Base-by-base conservation (phyloP, 2,888 invertebrate genomes). In the Piscicola geometra region DNA sequence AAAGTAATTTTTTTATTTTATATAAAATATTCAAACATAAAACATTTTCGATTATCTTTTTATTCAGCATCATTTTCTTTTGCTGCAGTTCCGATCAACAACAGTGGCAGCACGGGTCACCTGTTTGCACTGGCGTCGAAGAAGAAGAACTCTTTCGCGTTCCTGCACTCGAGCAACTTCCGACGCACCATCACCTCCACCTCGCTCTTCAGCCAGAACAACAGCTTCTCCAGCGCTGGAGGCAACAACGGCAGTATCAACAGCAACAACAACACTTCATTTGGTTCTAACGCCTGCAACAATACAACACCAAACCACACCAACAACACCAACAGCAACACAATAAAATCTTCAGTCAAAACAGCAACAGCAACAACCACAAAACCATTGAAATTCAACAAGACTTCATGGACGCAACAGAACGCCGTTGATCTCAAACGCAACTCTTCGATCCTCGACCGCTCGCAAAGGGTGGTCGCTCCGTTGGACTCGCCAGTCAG, bases 81-180 rank as follows among this genome's bases (percentile, higher is more conserved):
- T n/a, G n/a, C n/a, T n/a, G n/a, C 60, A 71, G 71, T 33, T 30
- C 35, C 64, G 60, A 73, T 73, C 28, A 73, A 73, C 60, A 73
- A 60, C 60, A 73, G 73, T 41, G 73, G 60, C 30, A 73, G 73
- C 41, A 64, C 35, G 21, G 73, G 73, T 35, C 73, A 73, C 41
- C 33, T 73, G 64, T 73, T 73, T 64, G 60, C 73, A 32, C 25
- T 73, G 73, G 73, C 73, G 21, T 73, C 73, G 15, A 32, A 56
- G 36, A 73, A 73, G 64, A 73, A 73, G 52, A 50, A 73, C 35
- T 64, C 64, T 25, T 64, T 73, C 30, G 73, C 73, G 18, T 73
- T 73, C 64, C 64, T 73, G 9, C 64, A 56, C 35, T 73, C 73
- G 18, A 56, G 33, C 41, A 73, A 73, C 60, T 73, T 73, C 64